A percentile compares a stretch with the other conserved stretches of the same genome.
phyloP scores from a whole-genome alignment of 2,797 vertebrate species.

The Neomorphus geoffroyi region DNA sequence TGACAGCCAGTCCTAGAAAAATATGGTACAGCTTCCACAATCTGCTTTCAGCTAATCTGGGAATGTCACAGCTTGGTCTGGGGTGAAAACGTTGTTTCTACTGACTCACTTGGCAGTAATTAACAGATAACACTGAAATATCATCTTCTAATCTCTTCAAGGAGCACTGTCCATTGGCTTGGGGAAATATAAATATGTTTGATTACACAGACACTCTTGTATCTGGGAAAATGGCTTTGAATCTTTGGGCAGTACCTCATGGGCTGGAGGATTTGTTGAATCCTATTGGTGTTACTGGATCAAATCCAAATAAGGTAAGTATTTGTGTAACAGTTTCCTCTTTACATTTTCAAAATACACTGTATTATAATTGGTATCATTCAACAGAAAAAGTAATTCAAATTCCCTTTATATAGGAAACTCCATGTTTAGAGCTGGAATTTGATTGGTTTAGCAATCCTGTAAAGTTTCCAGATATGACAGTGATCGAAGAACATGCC shows the following conservation, averaged over 20 bases:
- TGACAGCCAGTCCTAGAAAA: background rate
- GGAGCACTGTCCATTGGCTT: conserved; percentile 96
- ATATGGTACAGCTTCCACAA: background rate
- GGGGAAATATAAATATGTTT: conserved; percentile 97
- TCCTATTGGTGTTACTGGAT: conserved; percentile 95
- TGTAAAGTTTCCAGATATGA: conserved; percentile 95
- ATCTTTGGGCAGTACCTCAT: conserved; percentile 97
- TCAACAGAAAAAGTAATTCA: background rate
- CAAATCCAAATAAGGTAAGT: conserved; percentile 94
- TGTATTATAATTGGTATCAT: background rate
- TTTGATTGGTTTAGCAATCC: conserved; percentile 96
- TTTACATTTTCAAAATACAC: background rate
- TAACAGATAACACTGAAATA: conserved; percentile 9
- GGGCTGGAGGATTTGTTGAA: conserved; percentile 96
- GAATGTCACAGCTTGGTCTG: background rate
- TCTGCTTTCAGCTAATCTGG: background rate
- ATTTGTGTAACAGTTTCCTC: background rate
- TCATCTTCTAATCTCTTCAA: conserved; percentile 70
- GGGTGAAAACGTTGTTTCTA: background rate
- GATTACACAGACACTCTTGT: conserved; percentile 97
- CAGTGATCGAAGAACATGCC: conserved; percentile 92
- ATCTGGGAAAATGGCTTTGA: conserved; percentile 96
- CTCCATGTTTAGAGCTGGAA: conserved; percentile 95
- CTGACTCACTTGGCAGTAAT: background rate
- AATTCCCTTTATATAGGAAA: conserved; percentile 82